Base-by-base conservation (phyloP, 2,888 invertebrate genomes). In the Drosophila meridionalis region DNA sequence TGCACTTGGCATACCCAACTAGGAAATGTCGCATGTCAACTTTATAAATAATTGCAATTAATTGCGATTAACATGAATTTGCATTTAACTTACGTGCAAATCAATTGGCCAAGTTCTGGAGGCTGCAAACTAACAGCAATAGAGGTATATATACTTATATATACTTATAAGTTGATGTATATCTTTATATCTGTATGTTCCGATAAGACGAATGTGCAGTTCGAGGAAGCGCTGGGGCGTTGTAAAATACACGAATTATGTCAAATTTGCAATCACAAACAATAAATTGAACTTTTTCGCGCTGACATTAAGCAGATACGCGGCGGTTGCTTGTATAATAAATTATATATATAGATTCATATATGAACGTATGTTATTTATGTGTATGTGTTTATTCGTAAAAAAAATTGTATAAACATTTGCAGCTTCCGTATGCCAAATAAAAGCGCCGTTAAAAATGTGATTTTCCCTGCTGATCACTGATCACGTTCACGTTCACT, bases 191-290 rank as follows among this genome's bases (percentile, higher is more conserved):
- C 0, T 14, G 9, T 40, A 11, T 45, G 14, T 30, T 11, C 36
- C 47, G 59, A 47, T 59, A 59, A 48, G 38, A 36, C 14, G 40
- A 56, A 56, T 20, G 36, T 26, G 20, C 4, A 14, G 20, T 47
- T 61, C 34, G 42, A 63, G 53, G 40, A 58, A 70, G 48, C 53
- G 34, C 61, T 48, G 40, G 11, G 50, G 14, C 40, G 32, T 48
- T 61, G 76, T 78, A 73, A 83, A 87, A 58, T 56, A 67, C 65
- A 64, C 75, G 58, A 83, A 83, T 85, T 89, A 83, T 89, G 86
- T 82, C 82, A 81, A 88, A 83, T 75, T 76, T 62, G 71, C 78
- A 89, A 86, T 86, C 90, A 82, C 80, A 83, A 74, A 73, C 73
- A 78, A 88, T 88, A 81, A 83, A 78, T 63, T 40, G n/a, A 47